Evolutionary conservation across 2,113 vertebrate genomes (phyloP).

Genomic region (Salvator merianae): DNA sequence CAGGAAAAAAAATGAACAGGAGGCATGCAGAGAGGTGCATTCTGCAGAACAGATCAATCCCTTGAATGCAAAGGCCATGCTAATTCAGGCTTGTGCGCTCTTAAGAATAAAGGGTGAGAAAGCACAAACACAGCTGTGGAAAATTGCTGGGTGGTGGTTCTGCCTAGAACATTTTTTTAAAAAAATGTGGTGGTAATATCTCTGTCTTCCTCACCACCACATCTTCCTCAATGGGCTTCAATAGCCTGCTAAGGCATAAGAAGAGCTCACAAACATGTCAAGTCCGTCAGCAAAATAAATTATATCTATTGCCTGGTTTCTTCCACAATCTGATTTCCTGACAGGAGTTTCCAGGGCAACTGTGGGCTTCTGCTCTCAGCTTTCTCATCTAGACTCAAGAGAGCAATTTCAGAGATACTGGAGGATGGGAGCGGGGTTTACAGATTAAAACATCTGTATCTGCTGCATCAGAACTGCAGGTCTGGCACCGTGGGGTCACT

Average conservation of each 20-base stretch:
- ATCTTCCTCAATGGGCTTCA: constrained; percentile 63
- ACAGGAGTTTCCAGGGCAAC: constrained; percentile 41
- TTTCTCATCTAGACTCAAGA: constrained; percentile 12
- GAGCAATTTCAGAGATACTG: neutral
- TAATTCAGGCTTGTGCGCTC: constrained; percentile 61
- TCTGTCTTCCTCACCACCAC: constrained; percentile 61
- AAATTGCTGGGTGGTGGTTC: constrained; percentile 69
- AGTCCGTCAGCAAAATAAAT: constrained; percentile 62
- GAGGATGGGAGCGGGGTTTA: neutral
- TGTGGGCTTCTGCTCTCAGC: constrained; percentile 28
- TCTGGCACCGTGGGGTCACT: neutral
- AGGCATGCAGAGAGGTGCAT: constrained; percentile 60
- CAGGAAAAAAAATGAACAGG: constrained; percentile 46
- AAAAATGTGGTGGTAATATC: constrained; percentile 51
- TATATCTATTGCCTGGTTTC: constrained; percentile 43
- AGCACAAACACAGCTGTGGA: constrained; percentile 75
- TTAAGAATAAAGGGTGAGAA: constrained; percentile 64
- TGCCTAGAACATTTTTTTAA: constrained; percentile 42
- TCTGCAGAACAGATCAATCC: constrained; percentile 55
- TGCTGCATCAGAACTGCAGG: neutral
- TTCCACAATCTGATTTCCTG: constrained; percentile 31
- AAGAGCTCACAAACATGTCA: constrained; percentile 62
- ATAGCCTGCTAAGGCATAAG: constrained; percentile 43
- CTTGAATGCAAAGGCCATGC: constrained; percentile 65
- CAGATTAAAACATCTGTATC: constrained; percentile 8